Evolutionary conservation across 2,888 invertebrate genomes (phyloP).

Genomic region (Yponomeuta sedellus): DNA sequence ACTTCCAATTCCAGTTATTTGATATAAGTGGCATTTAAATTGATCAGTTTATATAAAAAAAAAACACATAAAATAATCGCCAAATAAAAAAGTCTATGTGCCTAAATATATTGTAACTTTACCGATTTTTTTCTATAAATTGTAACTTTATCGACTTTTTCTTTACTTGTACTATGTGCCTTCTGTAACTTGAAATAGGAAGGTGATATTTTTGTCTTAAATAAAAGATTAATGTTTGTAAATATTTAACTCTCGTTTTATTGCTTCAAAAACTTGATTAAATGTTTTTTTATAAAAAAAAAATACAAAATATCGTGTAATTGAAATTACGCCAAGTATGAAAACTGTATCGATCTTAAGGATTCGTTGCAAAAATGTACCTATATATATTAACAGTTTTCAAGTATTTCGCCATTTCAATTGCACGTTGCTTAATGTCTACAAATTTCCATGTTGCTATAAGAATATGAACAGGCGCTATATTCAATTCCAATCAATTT

Average conservation of each 20-base stretch:
- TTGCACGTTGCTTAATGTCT: too few species aligned
- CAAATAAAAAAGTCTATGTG: slow-evolving; percentile 1
- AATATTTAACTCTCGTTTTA: slow-evolving; percentile 43
- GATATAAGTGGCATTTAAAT: not conserved
- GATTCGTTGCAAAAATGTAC: too few species aligned
- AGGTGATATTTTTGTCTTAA: slow-evolving; percentile 68
- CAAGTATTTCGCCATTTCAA: too few species aligned
- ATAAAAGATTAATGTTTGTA: slow-evolving; percentile 71
- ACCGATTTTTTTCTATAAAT: slow-evolving; percentile 6
- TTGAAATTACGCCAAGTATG: too few species aligned
- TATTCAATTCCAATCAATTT: too few species aligned
- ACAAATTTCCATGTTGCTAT: too few species aligned
- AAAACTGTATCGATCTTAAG: too few species aligned
- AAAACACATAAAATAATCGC: not conserved
- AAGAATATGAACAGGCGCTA: too few species aligned
- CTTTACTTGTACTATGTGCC: slow-evolving; percentile 40
- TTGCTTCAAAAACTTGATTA: not conserved
- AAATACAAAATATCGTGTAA: too few species aligned
- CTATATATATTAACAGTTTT: too few species aligned
- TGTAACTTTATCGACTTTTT: slow-evolving; percentile 4
- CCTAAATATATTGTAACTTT: not conserved
- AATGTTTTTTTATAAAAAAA: too few species aligned
- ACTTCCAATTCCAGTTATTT: not conserved
- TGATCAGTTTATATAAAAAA: not conserved
- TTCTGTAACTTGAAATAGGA: slow-evolving; percentile 44